Base-by-base conservation (phyloP, 2,113 vertebrate species). In the Grammomys surdaster region DNA sequence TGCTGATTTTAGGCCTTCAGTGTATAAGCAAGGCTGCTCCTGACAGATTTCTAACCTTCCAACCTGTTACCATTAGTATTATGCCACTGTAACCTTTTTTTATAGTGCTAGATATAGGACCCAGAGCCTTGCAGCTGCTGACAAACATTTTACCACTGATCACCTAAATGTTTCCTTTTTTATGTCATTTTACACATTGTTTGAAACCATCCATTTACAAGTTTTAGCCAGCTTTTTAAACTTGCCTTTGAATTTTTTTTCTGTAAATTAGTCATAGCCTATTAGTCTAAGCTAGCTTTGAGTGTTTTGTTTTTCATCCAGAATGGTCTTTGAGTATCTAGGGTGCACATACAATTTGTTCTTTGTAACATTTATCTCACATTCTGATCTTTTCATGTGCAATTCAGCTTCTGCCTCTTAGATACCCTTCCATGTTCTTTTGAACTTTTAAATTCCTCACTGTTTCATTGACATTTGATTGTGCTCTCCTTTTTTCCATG, bases 211-310 rank as follows among this genome's bases (percentile, higher is more conserved):
- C 51, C 54, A 31, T 95, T 93, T 58, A 72, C 67, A 73, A 91
- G 60, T 94, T n/a, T 78, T 93, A 92, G 40, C 43, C 19, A 90
- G 11, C 90, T 96, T 93, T 95, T 65, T 60, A 89, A 94, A 78
- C 28, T 81, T 95, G 26, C 22, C 48, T 84, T 90, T 95, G 9
- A 88, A 7, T 26, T 65, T 58, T 40, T 40, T 91, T 67, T 93
- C 51, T 76, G 33, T 78, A 51, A 97, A 88, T 78, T 82, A 91
- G 78, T 80, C 93, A 63, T 78, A 36, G 36, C 60, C 31, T 88
- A 3, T 54, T 92, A 69, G 88, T 97, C 40, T 75, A 63, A 93
- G 51, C 7, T 92, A 92, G 93, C 10, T 78, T 92, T 65, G 67
- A 46, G 82, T 40, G 31, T 7, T 24, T 36, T 95, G 51, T 90